Evolutionary conservation across 2,113 vertebrate species (phyloP).

Genomic region (Petroica traversi): DNA sequence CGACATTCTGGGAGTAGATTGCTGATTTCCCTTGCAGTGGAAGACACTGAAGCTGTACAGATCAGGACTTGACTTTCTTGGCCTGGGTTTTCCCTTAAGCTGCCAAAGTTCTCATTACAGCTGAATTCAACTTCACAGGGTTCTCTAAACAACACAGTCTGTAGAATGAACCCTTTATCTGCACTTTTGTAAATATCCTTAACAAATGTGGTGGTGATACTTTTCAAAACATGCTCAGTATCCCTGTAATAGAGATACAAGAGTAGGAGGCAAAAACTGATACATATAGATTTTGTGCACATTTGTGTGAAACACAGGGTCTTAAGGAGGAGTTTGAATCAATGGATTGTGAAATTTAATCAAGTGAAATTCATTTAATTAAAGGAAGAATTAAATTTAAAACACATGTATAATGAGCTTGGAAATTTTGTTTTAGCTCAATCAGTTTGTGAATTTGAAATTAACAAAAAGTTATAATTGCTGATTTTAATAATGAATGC

Average conservation of each 20-base stretch:
- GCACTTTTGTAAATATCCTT: neutral
- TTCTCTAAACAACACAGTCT: neutral
- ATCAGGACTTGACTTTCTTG: neutral
- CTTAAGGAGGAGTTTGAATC: neutral
- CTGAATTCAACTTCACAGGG: neutral
- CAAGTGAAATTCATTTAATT: neutral
- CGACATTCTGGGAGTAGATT: fast-evolving
- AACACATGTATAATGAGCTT: neutral
- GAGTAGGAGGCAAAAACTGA: neutral
- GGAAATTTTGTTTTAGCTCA: neutral
- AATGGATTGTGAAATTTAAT: too few relatives aligned
- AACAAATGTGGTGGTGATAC: neutral
- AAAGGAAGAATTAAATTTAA: neutral
- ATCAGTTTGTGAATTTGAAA: neutral
- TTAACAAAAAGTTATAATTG: neutral
- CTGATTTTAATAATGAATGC: neutral
- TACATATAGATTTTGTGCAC: neutral
- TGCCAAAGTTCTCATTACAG: neutral
- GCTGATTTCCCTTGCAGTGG: neutral
- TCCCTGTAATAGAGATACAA: neutral
- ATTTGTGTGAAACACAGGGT: neutral
- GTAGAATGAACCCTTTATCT: neutral
- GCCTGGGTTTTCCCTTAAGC: neutral
- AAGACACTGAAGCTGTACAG: neutral
- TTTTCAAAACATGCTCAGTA: neutral